Percentiles rank a stretch among this genome's conserved stretches.
These are phyloP conservation scores for Leuciscus idus DNA, from an alignment of 2,113 vertebrate genomes.

Conservation along the genomic window DNA sequence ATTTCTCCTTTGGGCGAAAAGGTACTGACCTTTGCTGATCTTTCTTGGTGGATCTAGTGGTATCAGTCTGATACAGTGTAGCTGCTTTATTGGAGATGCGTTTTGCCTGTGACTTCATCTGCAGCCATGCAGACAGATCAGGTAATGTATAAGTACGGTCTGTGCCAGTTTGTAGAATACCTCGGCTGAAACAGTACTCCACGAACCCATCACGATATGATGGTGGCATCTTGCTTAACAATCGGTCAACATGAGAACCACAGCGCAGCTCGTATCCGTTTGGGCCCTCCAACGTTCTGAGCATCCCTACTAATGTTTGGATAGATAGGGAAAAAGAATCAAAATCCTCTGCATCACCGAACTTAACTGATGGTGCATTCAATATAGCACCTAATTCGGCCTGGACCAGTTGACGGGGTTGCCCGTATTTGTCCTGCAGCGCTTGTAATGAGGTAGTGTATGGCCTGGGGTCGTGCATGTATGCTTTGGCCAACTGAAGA, in stretches of 20 bases:
- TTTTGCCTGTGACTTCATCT: slow-evolving; percentile 26
- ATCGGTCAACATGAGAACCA: slow-evolving; percentile 31
- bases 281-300: slow-evolving; percentile 20
- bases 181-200: slow-evolving; percentile 17
- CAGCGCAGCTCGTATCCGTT: slow-evolving; percentile 12
- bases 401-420: not conserved
- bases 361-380: not conserved
- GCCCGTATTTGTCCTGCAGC: not conserved
- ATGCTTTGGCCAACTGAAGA: not conserved
- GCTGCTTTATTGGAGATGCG: slow-evolving; percentile 3
- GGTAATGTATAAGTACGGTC: slow-evolving; percentile 24
- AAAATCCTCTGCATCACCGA: not conserved
- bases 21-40: too few species aligned
- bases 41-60: not conserved
- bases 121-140: slow-evolving; percentile 18
- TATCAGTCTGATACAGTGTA: not conserved
- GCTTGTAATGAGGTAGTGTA: not conserved
- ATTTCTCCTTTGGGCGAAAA: not conserved
- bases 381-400: not conserved
- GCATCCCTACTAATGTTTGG: slow-evolving; percentile 28
- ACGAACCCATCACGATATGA: slow-evolving; percentile 17
- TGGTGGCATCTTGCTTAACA: slow-evolving; percentile 38
- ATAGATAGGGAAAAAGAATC: not conserved
- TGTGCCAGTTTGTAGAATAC: too few species aligned
- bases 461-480: slow-evolving; percentile 9